Percentiles rank a stretch among this genome's conserved stretches.
Evolutionary conservation across 2,797 vertebrate genomes (phyloP).

Genomic region (Microhierax caerulescens): DNA sequence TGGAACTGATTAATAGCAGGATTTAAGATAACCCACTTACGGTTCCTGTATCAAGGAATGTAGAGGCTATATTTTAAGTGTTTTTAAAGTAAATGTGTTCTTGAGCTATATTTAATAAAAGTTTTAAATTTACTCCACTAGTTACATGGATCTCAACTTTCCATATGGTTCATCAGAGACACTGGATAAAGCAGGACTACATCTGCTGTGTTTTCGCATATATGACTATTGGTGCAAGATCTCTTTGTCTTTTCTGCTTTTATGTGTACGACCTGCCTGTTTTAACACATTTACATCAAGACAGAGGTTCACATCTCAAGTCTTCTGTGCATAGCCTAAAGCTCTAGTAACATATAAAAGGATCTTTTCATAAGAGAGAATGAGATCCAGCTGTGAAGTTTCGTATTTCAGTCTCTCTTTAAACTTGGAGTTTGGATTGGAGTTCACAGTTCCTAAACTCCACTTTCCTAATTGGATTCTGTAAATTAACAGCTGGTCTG

Average conservation of each 20-base stretch:
- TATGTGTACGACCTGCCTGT: not conserved
- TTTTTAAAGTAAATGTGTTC: not conserved
- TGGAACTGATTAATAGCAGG: not conserved
- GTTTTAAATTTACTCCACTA: not conserved
- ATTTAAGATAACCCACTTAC: not conserved
- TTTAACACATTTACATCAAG: not conserved
- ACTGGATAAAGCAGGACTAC: not conserved
- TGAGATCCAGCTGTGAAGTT: constrained; percentile 17
- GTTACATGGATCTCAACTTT: not conserved
- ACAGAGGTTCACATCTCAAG: not conserved
- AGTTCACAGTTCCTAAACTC: not conserved
- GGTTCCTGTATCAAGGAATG: not conserved
- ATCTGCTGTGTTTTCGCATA: not conserved
- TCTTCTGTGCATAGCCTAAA: not conserved
- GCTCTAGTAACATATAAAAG: not conserved
- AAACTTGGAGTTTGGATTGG: not conserved
- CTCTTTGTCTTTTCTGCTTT: not conserved
- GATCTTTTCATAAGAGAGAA: constrained; percentile 7
- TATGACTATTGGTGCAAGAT: not conserved
- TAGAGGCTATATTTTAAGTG: not conserved
- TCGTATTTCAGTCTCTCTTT: not conserved
- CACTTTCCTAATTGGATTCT: not conserved
- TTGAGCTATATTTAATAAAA: not conserved
- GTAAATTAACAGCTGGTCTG: not conserved
- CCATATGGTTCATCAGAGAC: not conserved